These are phyloP conservation scores for Furcula furcula DNA, from an alignment of 2,888 invertebrate genomes.

Conservation along the genomic window DNA sequence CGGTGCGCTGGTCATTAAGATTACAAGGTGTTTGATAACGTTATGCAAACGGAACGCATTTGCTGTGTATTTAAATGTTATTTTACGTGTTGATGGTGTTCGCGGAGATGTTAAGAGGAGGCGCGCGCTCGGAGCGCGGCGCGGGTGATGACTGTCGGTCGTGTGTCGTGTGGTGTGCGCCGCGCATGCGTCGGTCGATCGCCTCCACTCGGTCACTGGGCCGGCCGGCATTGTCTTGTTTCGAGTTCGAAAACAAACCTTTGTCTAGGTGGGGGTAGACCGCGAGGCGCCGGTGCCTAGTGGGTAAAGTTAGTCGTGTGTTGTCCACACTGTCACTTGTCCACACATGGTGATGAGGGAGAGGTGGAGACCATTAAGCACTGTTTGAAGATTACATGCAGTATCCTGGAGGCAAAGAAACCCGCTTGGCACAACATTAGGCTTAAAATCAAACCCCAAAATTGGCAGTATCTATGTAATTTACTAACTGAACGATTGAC, in stretches of 20 bases:
- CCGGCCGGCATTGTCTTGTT: slow-evolving; percentile 56
- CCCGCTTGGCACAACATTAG: no score
- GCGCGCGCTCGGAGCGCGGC: slow-evolving; percentile 42
- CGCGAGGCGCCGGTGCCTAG: slow-evolving; percentile 63
- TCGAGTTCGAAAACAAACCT: slow-evolving; percentile 70
- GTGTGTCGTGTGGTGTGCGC: slow-evolving; percentile 47
- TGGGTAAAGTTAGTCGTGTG: slow-evolving; percentile 51
- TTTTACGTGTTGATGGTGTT: slow-evolving; percentile 28
- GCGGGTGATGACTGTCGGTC: slow-evolving; percentile 42
- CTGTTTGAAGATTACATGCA: no score
- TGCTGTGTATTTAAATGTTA: slow-evolving; percentile 11
- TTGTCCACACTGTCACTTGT: slow-evolving; percentile 71
- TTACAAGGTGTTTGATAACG: slow-evolving; percentile 21
- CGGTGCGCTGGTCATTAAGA: slow-evolving; percentile 36
- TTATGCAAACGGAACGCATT: slow-evolving; percentile 33
- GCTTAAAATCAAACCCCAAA: no score
- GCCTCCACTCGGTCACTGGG: slow-evolving; percentile 76
- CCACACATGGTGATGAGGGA: no score
- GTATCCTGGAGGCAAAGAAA: no score
- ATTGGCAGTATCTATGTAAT: no score
- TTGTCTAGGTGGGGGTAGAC: slow-evolving; percentile 66
- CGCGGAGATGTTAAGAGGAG: slow-evolving; percentile 24
- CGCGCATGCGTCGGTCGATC: slow-evolving; percentile 78
- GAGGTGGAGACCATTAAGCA: no score
- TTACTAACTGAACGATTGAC: no score